Evolutionary conservation across 2,797 vertebrate genomes (phyloP).

Genomic region (Sebastiscus albofasciatus): DNA sequence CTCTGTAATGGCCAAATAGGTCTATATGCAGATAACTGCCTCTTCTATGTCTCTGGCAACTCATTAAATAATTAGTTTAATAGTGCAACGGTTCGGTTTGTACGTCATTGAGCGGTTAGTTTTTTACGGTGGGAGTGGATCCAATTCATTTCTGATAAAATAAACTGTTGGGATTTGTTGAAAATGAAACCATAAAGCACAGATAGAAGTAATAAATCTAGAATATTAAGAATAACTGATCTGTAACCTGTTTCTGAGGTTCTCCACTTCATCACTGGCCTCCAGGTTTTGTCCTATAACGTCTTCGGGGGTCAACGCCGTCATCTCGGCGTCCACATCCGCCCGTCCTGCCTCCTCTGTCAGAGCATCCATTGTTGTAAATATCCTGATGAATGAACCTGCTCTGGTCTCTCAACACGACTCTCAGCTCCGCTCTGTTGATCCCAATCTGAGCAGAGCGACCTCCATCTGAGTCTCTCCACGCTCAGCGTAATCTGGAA

Average conservation of each 20-base stretch:
- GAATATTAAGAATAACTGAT: not conserved
- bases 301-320: constrained; percentile 56
- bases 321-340: constrained; percentile 71
- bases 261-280: constrained; percentile 70
- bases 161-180: not conserved
- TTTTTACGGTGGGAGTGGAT: not conserved
- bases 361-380: constrained; percentile 59
- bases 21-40: too few species aligned
- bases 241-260: constrained; percentile 79
- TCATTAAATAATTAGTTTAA: too few species aligned
- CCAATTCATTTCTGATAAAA: not conserved
- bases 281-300: constrained; percentile 15
- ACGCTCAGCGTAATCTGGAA: constrained; percentile 84
- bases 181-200: not conserved
- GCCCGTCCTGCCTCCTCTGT: constrained; percentile 44
- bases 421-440: constrained; percentile 51
- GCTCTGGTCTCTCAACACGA: constrained; percentile 35
- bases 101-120: too few species aligned
- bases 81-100: too few species aligned
- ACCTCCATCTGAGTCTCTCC: constrained; percentile 62
- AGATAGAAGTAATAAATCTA: not conserved
- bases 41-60: too few species aligned
- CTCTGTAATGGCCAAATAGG: too few species aligned
- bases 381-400: constrained; percentile 15
- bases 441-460: constrained; percentile 52